Percentiles rank a stretch among this genome's conserved stretches.
Conservation (phyloP, 2,888 invertebrate genomes). For the Drosophila rellima region DNA sequence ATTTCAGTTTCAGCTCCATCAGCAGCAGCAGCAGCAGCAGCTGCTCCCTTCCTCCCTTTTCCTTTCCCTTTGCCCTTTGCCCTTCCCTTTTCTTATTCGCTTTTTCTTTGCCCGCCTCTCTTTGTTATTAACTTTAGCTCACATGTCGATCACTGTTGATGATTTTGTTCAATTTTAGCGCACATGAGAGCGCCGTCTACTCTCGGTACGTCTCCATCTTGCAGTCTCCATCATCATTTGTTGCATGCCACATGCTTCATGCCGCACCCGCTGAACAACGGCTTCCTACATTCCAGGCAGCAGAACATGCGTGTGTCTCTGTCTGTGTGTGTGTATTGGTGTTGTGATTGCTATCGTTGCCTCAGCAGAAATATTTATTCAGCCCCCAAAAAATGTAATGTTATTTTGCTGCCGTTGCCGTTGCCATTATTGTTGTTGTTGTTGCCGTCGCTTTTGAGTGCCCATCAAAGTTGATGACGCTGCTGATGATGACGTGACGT, state of each 20-base stretch:
- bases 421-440: slow-evolving; percentile 14
- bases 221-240: slow-evolving; percentile 37
- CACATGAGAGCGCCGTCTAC: slow-evolving; percentile 79
- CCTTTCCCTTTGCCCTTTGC: background rate
- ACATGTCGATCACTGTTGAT: slow-evolving; percentile 83
- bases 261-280: slow-evolving; percentile 34
- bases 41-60: slow-evolving; percentile 20
- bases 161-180: slow-evolving; percentile 82
- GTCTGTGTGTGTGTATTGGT: slow-evolving; percentile 52
- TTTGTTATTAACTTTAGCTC: slow-evolving; percentile 83
- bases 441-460: slow-evolving; percentile 50
- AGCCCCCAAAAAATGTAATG: slow-evolving; percentile 79
- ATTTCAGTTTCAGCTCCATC: slow-evolving; percentile 76
- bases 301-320: slow-evolving; percentile 15
- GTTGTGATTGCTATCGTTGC: slow-evolving; percentile 74
- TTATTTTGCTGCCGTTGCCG: slow-evolving; percentile 55
- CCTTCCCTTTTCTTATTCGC: slow-evolving; percentile 4
- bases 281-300: slow-evolving; percentile 67
- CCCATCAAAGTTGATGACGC: slow-evolving; percentile 72
- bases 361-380: slow-evolving; percentile 78
- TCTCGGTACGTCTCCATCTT: slow-evolving; percentile 57
- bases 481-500: slow-evolving; percentile 76
- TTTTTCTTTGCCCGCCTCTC: slow-evolving; percentile 30
- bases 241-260: slow-evolving; percentile 22
- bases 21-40: slow-evolving; percentile 29